A percentile compares a stretch with the other conserved stretches of the same genome.
These are phyloP conservation scores for Hestina assimilis DNA, from an alignment of 1,140 invertebrate genomes.

Conservation along the genomic window DNA sequence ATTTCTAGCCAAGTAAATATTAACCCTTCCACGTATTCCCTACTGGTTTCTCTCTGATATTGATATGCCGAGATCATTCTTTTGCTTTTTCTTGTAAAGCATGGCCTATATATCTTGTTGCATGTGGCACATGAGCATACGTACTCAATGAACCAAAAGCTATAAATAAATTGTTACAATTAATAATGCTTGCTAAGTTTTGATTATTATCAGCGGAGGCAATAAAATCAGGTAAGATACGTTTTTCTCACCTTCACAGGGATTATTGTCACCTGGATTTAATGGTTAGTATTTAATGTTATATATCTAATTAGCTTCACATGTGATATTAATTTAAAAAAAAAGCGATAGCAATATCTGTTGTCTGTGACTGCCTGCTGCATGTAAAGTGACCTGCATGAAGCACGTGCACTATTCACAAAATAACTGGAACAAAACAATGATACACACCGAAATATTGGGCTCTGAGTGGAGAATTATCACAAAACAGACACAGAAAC, in stretches of 20 bases:
- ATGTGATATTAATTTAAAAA: neutral
- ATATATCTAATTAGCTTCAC: neutral
- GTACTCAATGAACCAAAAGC: constrained; percentile 20
- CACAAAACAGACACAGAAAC: constrained; percentile 54
- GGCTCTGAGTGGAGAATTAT: constrained; percentile 41
- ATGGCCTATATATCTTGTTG: constrained; percentile 54
- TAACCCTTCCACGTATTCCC: constrained; percentile 57
- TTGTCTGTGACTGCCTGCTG: constrained; percentile 29
- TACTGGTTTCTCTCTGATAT: constrained; percentile 62
- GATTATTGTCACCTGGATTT: neutral
- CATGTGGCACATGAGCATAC: constrained; percentile 51
- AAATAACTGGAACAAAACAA: constrained; percentile 42
- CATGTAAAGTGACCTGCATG: constrained; percentile 63
- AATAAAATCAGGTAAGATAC: constrained; percentile 16
- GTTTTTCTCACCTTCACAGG: constrained; percentile 5
- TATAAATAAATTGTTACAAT: constrained; percentile 13
- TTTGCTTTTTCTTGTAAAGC: constrained; percentile 55
- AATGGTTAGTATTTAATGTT: constrained; percentile 33
- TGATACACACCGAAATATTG: constrained; percentile 36
- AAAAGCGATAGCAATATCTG: constrained; percentile 5
- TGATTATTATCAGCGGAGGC: neutral
- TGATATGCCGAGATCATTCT: constrained; percentile 41
- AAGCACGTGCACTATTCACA: constrained; percentile 61
- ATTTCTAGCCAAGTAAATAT: constrained; percentile 59
- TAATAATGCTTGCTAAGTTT: constrained; percentile 28